Evolutionary conservation across 2,113 vertebrate species (phyloP).

Genomic region (Sturnus vulgaris): DNA sequence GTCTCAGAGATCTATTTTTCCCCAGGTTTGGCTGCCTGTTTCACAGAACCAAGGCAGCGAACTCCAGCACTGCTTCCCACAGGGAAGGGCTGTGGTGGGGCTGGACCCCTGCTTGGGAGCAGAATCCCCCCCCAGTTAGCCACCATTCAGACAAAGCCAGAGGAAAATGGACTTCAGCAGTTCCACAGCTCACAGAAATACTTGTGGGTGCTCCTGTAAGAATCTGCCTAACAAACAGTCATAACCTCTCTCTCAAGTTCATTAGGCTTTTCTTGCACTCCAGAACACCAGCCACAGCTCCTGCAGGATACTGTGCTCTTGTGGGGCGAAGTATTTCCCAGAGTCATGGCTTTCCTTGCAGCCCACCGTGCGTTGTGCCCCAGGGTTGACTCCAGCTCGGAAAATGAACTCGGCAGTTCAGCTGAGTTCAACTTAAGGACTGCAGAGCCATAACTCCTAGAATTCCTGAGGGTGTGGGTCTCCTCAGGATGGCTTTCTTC

Average conservation of each 20-base stretch:
- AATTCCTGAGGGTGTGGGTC: neutral
- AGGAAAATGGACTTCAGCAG: neutral
- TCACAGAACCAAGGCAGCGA: fast-evolving
- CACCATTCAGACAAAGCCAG: neutral
- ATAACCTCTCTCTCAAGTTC: neutral
- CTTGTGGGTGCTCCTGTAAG: neutral
- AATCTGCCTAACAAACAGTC: fast-evolving
- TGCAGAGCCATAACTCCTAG: neutral
- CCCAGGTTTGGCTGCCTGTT: neutral
- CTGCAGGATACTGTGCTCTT: neutral
- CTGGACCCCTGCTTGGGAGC: too few species aligned
- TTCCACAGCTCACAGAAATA: neutral
- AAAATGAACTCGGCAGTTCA: neutral
- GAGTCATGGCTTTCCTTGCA: neutral
- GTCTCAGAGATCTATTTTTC: neutral
- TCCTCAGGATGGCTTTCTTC: neutral
- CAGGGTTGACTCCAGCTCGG: fast-evolving
- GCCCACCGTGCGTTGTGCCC: neutral
- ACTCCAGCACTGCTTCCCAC: neutral
- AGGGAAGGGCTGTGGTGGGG: neutral
- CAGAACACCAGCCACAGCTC: neutral
- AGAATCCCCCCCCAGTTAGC: too few species aligned
- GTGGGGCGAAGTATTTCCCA: neutral
- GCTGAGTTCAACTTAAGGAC: neutral
- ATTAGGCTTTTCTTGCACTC: fast-evolving